These are phyloP conservation scores for Spisula subtruncata DNA, from an alignment of 2,888 invertebrate genomes.

Conservation along the genomic window DNA sequence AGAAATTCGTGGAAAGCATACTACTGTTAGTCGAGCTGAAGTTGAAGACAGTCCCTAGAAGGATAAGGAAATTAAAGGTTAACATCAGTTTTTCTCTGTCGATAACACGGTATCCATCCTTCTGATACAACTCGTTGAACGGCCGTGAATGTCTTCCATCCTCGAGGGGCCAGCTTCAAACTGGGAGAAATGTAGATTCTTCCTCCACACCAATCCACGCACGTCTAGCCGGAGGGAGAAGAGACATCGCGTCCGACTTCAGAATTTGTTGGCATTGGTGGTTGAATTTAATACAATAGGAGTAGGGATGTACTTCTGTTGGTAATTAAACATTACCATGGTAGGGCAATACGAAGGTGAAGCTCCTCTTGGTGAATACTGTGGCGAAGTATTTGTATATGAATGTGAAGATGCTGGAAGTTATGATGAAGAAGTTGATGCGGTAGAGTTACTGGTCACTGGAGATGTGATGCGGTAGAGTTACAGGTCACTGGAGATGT, in stretches of 20 bases:
- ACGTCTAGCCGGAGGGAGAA: background rate
- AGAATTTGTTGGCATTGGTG: too few relatives aligned
- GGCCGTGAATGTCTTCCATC: background rate
- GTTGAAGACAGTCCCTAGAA: background rate
- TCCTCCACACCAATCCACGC: background rate
- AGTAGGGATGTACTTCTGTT: too few relatives aligned
- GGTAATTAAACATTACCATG: too few relatives aligned
- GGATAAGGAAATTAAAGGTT: background rate
- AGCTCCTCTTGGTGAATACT: too few relatives aligned
- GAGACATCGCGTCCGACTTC: background rate
- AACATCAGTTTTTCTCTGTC: background rate
- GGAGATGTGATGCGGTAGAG: too few relatives aligned
- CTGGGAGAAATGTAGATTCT: background rate
- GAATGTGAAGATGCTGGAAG: too few relatives aligned
- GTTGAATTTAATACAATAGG: too few relatives aligned
- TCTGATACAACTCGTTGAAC: background rate
- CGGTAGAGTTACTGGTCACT: too few relatives aligned
- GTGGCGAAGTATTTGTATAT: too few relatives aligned
- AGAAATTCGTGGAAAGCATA: background rate
- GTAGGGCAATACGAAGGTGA: too few relatives aligned
- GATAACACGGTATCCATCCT: background rate
- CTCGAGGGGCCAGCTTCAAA: background rate
- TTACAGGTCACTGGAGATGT: too few relatives aligned
- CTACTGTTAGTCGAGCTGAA: background rate
- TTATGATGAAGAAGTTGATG: too few relatives aligned